Percentiles rank a stretch among this genome's conserved stretches.
Conservation (phyloP, 2,797 vertebrate species). For the Crax fasciolata region DNA sequence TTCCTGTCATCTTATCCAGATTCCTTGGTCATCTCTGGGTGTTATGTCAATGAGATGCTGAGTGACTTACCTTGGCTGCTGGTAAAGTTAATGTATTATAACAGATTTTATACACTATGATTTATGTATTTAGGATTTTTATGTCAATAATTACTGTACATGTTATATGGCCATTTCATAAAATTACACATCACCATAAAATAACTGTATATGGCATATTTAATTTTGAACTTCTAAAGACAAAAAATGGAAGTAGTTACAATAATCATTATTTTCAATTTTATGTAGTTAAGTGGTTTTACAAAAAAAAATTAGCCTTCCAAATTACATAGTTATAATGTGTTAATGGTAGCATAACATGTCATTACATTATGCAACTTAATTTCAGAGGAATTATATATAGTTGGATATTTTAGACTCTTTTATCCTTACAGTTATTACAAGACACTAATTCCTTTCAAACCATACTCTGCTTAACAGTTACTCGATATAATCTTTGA, state of each 20-base stretch:
- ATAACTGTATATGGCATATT: slow-evolving; percentile 82
- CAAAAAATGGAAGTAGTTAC: slow-evolving; percentile 84
- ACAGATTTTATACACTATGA: slow-evolving; percentile 74
- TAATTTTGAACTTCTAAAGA: slow-evolving; percentile 84
- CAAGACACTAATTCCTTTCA: slow-evolving; percentile 81
- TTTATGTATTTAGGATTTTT: slow-evolving; percentile 84
- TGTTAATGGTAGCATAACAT: slow-evolving; percentile 86
- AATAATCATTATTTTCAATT: slow-evolving; percentile 88
- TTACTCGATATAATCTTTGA: slow-evolving; percentile 77
- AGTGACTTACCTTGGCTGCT: slow-evolving; percentile 80
- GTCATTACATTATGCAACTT: slow-evolving; percentile 86
- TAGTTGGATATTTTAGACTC: slow-evolving; percentile 81
- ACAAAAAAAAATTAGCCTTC: slow-evolving; percentile 84
- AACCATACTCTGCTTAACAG: slow-evolving; percentile 79
- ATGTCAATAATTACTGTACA: slow-evolving; percentile 84
- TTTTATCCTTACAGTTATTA: slow-evolving; percentile 82
- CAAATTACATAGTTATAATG: slow-evolving; percentile 86
- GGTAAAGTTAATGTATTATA: slow-evolving; percentile 80
- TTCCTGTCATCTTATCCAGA: slow-evolving; percentile 69
- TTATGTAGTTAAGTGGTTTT: slow-evolving; percentile 88
- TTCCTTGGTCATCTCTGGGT: slow-evolving; percentile 61
- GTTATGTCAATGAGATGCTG: slow-evolving; percentile 78
- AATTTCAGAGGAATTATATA: slow-evolving; percentile 85
- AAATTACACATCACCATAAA: slow-evolving; percentile 84
- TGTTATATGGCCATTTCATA: slow-evolving; percentile 81